Evolutionary conservation across 1,140 invertebrate species (phyloP).

Genomic region (Platyscapa corneri): DNA sequence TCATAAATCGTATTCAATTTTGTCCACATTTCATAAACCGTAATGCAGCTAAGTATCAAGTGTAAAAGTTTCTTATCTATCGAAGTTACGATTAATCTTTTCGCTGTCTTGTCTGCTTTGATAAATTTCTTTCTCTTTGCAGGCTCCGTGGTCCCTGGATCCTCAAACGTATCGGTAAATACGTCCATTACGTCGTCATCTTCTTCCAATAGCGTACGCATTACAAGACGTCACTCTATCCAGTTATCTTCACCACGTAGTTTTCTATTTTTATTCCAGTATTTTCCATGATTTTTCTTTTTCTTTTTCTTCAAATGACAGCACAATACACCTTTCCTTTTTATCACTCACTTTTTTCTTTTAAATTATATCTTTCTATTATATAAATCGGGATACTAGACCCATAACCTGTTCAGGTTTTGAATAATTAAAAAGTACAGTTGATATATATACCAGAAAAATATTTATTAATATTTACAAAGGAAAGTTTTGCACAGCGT

Average conservation of each 20-base stretch:
- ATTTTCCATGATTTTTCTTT: neutral
- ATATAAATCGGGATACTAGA: neutral
- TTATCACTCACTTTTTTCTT: too few species aligned
- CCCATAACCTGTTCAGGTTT: conserved; percentile 13
- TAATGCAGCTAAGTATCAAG: conserved; percentile 56
- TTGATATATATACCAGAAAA: too few species aligned
- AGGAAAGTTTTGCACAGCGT: too few species aligned
- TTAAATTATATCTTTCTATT: neutral
- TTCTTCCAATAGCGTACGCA: too few species aligned
- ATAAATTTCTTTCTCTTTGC: neutral
- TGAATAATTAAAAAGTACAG: too few species aligned
- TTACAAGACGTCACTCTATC: too few species aligned
- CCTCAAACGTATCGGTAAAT: neutral
- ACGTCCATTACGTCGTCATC: neutral
- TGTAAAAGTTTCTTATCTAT: conserved; percentile 53
- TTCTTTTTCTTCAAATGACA: neutral
- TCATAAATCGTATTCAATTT: too few species aligned
- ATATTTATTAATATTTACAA: too few species aligned
- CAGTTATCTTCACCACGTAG: too few species aligned
- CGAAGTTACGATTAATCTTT: conserved; percentile 53
- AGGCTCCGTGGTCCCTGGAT: neutral
- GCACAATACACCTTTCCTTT: too few species aligned
- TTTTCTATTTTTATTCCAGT: neutral
- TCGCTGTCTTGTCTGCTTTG: conserved; percentile 53
- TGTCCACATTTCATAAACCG: conserved; percentile 55